These are phyloP conservation scores for Chydorus sphaericus DNA, from an alignment of 2,888 invertebrate genomes.

Conservation along the genomic window DNA sequence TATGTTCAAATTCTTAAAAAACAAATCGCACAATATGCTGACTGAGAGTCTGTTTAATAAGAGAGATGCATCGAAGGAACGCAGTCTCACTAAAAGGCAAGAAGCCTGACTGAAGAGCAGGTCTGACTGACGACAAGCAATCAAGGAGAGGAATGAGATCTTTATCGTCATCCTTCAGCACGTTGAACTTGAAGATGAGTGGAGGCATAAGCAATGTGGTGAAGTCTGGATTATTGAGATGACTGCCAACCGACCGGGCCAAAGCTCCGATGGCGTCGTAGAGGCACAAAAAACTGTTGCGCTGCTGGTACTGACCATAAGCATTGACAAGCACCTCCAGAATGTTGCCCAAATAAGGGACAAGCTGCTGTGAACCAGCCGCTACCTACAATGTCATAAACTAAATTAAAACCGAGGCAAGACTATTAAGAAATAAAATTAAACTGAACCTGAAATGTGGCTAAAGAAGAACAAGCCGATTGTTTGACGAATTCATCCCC, in stretches of 20 bases:
- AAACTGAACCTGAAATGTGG: constrained; percentile 96
- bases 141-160: constrained; percentile 93
- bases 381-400: no score
- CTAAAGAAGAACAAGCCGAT: constrained; percentile 98
- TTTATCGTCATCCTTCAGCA: constrained; percentile 93
- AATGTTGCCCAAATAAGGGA: constrained; percentile 91
- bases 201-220: constrained; percentile 96
- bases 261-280: constrained; percentile 98
- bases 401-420: no score
- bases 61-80: constrained; percentile 82
- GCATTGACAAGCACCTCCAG: constrained; percentile 92
- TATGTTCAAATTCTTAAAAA: background rate
- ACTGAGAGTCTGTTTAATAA: constrained; percentile 91
- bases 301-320: constrained; percentile 86
- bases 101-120: constrained; percentile 90
- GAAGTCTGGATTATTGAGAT: constrained; percentile 89
- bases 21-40: constrained; percentile 67
- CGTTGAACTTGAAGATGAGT: constrained; percentile 94
- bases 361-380: constrained; percentile 93
- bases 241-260: constrained; percentile 94
- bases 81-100: constrained; percentile 97
- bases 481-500: constrained; percentile 97
- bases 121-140: constrained; percentile 94
- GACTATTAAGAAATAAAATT: no score
- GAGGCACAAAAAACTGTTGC: constrained; percentile 90